Evolutionary conservation across 2,113 vertebrate genomes (phyloP), one percentile per base, ranked within the genome.

Genomic region (Oreochromis niloticus): DNA sequence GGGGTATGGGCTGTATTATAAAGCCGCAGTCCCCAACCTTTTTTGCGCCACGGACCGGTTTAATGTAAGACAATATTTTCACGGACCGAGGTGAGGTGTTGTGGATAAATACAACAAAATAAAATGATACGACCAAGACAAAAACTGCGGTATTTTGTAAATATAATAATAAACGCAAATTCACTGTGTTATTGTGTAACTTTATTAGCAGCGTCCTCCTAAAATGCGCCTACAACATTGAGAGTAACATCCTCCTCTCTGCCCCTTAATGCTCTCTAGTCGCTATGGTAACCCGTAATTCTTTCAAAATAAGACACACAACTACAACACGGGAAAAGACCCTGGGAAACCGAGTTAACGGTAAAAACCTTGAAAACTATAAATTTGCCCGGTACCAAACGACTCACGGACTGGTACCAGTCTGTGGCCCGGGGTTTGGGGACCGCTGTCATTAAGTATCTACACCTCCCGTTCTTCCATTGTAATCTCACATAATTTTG

Each of bases 321-420:
- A 56, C 11, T 27, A 27, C 22, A 56, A 56, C 22, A 56, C 0
- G 2, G 55, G 22, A 56, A 56, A 56, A 27, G 55, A 56, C 55
- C 54, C 22, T 27, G 22, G 52, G 22, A 56, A 27, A 56, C 55
- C 0, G 8, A 59, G 27, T 59, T 59, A 9, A 59, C 0, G 1
- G 6, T 59, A 59, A 59, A 59, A 59, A 32, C 3, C 27, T 27
- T 6, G 27, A 17, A 32, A 59, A 59, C 27, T 7, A 59, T 59
- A 1, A 17, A 32, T 59, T 59, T 32, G 9, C 52, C 55, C 7
- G 1, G 7, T 59, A 30, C 13, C 56, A 9, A 59, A 59, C 2
- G 13, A 1, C 56, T 59, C 0, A 30, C 13, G 13, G 13, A 2
- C 13, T 2, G 24, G 13, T 59, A 30, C 7, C 7, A 0, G 24